phyloP scores from a whole-genome alignment of 92 coral and sea anemone genomes.

The Nematostella vectensis region DNA sequence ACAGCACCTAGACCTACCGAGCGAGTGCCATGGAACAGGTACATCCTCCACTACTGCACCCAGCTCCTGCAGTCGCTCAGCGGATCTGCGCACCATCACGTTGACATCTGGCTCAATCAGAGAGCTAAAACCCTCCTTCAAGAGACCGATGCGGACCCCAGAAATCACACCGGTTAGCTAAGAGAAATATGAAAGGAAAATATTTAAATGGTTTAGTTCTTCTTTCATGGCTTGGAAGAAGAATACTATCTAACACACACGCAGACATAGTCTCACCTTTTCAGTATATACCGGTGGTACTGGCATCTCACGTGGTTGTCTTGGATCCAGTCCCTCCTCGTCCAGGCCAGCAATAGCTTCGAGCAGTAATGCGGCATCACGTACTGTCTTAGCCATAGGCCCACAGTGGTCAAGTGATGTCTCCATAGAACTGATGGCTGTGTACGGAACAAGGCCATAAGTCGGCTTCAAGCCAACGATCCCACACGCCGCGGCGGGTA shows the following conservation, averaged over 20 bases:
- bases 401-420: constrained; percentile 54
- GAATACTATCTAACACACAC: no score
- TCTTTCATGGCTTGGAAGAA: no score
- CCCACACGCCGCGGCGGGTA: constrained; percentile 55
- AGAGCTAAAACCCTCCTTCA: constrained; percentile 73
- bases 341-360: constrained; percentile 76
- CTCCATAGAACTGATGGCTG: constrained; percentile 43
- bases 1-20: no score
- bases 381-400: constrained; percentile 57
- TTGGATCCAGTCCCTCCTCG: constrained; percentile 53
- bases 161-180: constrained; percentile 66
- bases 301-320: constrained; percentile 64
- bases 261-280: constrained; percentile 18
- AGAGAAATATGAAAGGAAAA: neutral
- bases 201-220: no score
- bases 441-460: constrained; percentile 55
- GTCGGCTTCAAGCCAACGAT: constrained; percentile 78
- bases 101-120: constrained; percentile 67
- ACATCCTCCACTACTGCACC: constrained; percentile 74
- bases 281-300: constrained; percentile 42
- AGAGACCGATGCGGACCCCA: constrained; percentile 56
- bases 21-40: constrained; percentile 64
- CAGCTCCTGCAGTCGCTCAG: constrained; percentile 28
- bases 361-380: constrained; percentile 39
- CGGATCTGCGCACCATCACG: constrained; percentile 50